Percentiles rank a stretch among this genome's conserved stretches.
phyloP scores from a whole-genome alignment of 2,888 invertebrate species.

The Clepsis dumicolana region DNA sequence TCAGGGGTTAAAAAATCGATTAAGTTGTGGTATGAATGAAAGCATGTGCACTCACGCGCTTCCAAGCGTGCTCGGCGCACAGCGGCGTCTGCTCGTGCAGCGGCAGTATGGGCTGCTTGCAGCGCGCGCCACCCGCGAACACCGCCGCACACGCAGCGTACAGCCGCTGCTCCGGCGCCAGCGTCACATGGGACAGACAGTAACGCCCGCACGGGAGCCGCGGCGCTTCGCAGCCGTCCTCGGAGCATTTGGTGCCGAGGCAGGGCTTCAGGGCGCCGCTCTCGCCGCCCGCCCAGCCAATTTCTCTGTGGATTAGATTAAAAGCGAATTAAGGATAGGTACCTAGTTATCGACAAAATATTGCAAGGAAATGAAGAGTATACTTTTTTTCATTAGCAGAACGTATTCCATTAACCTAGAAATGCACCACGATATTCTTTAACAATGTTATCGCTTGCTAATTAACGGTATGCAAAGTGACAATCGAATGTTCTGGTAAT shows the following conservation, averaged over 20 bases:
- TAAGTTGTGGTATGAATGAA: too few relatives aligned
- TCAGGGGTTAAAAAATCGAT: too few relatives aligned
- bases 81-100: constrained; percentile 89
- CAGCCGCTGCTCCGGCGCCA: constrained; percentile 93
- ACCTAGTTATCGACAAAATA: too few relatives aligned
- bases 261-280: constrained; percentile 53
- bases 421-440: too few relatives aligned
- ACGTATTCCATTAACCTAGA: too few relatives aligned
- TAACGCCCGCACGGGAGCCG: constrained; percentile 93
- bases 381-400: too few relatives aligned
- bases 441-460: too few relatives aligned
- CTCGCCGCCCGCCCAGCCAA: constrained; percentile 74
- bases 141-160: constrained; percentile 82
- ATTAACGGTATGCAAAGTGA: too few relatives aligned
- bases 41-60: constrained; percentile 88
- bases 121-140: constrained; percentile 80
- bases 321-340: background rate
- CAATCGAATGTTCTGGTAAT: too few relatives aligned
- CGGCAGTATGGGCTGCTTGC: constrained; percentile 78
- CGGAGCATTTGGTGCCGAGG: constrained; percentile 55
- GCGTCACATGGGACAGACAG: constrained; percentile 94
- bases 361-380: background rate
- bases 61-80: constrained; percentile 94
- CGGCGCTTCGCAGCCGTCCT: constrained; percentile 63
- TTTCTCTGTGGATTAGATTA: constrained; percentile 53